These are phyloP conservation scores for Myotis planiceps DNA, from an alignment of 2,797 vertebrate species.

Conservation along the genomic window DNA sequence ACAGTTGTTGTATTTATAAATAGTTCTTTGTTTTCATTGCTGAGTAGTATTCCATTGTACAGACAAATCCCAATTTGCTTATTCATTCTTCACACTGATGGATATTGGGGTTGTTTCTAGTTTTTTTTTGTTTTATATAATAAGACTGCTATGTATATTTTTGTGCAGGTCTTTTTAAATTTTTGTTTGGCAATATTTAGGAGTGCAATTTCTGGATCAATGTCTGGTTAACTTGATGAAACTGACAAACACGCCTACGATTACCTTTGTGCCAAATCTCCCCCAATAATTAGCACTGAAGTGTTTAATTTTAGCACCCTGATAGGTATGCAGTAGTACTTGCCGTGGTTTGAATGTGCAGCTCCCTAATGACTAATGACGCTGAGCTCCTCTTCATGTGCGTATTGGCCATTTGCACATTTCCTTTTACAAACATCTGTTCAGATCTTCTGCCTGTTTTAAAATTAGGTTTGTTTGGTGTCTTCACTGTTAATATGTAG, in stretches of 20 bases:
- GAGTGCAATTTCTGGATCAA: neutral
- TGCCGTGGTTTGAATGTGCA: neutral
- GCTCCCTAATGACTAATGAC: neutral
- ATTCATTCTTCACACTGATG: neutral
- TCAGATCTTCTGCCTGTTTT: constrained; percentile 1
- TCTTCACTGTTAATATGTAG: neutral
- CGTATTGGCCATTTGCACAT: neutral
- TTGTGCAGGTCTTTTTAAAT: neutral
- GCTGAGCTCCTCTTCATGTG: neutral
- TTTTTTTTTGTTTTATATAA: neutral
- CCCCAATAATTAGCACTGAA: neutral
- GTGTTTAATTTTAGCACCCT: neutral
- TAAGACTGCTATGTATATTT: neutral
- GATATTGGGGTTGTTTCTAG: neutral
- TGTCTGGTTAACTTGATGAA: neutral
- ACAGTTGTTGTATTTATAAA: neutral
- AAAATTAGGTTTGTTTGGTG: neutral
- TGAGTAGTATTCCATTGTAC: neutral
- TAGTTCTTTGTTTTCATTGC: neutral
- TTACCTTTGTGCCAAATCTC: neutral
- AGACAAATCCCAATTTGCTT: neutral
- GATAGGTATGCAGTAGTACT: neutral
- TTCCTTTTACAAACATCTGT: neutral
- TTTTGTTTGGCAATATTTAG: neutral
- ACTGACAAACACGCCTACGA: neutral